Percentiles rank a stretch among this genome's conserved stretches.
These are phyloP conservation scores for Latrodectus elegans DNA, from an alignment of 2,888 invertebrate genomes.

Conservation along the genomic window DNA sequence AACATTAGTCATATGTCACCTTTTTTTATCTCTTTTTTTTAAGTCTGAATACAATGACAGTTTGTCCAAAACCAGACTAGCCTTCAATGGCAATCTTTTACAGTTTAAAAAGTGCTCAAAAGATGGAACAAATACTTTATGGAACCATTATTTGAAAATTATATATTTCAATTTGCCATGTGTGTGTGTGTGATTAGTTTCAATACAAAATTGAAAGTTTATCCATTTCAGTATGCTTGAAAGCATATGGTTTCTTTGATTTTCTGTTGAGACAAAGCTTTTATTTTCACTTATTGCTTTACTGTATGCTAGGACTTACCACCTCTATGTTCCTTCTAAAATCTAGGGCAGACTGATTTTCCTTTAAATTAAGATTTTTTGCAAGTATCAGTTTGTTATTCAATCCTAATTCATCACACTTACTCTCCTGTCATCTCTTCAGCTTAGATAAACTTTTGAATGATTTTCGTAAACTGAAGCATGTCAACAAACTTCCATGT, in stretches of 20 bases:
- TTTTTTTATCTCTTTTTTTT: slow-evolving; percentile 4
- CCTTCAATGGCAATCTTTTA: not conserved
- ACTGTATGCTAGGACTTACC: slow-evolving; percentile 7
- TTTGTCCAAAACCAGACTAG: slow-evolving; percentile 9
- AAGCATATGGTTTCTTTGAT: not conserved
- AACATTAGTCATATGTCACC: not conserved
- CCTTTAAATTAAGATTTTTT: not conserved
- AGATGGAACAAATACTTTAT: too few species aligned
- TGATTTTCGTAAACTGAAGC: slow-evolving; percentile 1
- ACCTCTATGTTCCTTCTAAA: slow-evolving; percentile 6
- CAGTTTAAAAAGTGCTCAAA: too few species aligned
- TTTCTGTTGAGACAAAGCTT: slow-evolving; percentile 9
- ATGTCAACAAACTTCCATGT: too few species aligned
- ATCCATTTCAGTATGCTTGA: slow-evolving; percentile 10
- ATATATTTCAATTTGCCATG: not conserved
- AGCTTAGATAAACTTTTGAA: slow-evolving; percentile 17
- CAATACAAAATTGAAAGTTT: slow-evolving; percentile 4
- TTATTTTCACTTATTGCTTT: slow-evolving; percentile 14
- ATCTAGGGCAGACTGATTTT: slow-evolving; percentile 7
- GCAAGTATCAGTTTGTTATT: slow-evolving; percentile 14
- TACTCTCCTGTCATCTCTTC: slow-evolving; percentile 4
- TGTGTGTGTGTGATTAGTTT: slow-evolving; percentile 10
- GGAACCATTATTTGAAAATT: too few species aligned
- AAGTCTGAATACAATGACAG: not conserved
- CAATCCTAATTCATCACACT: slow-evolving; percentile 12